Base-by-base conservation (phyloP, 1,140 invertebrate genomes). In the honey bee (Apis mellifera) region DNA sequence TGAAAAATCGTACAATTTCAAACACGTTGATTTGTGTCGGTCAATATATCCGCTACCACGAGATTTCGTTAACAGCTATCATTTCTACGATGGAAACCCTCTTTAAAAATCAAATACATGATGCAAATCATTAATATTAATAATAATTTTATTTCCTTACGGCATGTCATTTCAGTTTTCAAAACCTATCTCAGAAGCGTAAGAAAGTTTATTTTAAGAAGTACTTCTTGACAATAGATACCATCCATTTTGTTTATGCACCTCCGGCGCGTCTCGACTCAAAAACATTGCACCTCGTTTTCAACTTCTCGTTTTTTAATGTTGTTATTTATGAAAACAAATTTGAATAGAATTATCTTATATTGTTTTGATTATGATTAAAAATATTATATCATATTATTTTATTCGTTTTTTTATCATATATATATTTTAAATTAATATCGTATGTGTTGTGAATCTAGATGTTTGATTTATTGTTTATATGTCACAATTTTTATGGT, bases 171-270 rank as follows among this genome's bases (percentile, higher is more conserved):
- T 69, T 54, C 7, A 19, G 19, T 73, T 48, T 13, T 0, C 13
- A 1, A 17, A 23, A 21, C 19, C 12, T 32, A 42, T 42, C 26
- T 12, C 23, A n/a, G 8, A 13, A 9, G 23, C 17, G 23, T 21
- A 19, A 11, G 21, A 15, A 32, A 48, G 54, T 72, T 55, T 52
- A 71, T 65, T 64, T 73, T 77, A 72, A 69, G 70, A 64, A 26
- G 52, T 42, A 52, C 26, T 73, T 54, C 75, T 84, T 88, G 89
- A 90, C 89, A 91, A 91, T 90, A 89, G 87, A 85, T 77, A 89
- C 78, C 91, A 91, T 90, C 91, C 91, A 92, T 92, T 91, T 92
- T 92, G 91, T 92, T 92, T 92, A 92, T 86, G 89, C 84, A 82
- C 84, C 72, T 66, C 81, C 75, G 62, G 78, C 84, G 82, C 65